Percentiles rank a stretch among this genome's conserved stretches.
Evolutionary conservation across 2,113 vertebrate genomes (phyloP).

Genomic region (Uria lomvia): DNA sequence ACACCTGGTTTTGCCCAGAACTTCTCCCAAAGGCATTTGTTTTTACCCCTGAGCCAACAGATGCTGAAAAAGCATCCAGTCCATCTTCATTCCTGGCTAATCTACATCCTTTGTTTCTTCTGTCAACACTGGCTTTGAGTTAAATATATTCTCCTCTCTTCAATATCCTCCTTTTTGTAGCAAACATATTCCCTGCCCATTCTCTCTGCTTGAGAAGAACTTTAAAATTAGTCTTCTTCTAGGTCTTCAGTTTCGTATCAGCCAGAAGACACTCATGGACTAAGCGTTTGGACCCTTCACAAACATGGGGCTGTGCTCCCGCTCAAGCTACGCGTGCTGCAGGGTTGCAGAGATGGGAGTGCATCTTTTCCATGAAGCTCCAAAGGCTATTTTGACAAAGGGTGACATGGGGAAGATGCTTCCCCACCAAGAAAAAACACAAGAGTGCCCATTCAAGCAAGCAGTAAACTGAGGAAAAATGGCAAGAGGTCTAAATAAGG

Average conservation of each 20-base stretch:
- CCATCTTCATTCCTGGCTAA: not conserved
- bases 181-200: not conserved
- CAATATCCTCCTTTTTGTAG: not conserved
- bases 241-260: not conserved
- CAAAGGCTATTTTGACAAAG: not conserved
- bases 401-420: not conserved
- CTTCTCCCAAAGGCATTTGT: not conserved
- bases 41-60: not conserved
- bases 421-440: not conserved
- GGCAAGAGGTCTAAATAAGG: not conserved
- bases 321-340: accelerated
- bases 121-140: not conserved
- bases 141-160: not conserved
- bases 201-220: not conserved
- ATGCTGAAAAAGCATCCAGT: not conserved
- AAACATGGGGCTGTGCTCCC: not conserved
- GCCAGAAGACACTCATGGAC: not conserved
- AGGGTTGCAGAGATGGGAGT: not conserved
- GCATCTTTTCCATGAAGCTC: not conserved
- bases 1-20: not conserved
- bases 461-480: not conserved
- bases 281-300: not conserved
- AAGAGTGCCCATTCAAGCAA: not conserved
- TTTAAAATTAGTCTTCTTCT: not conserved
- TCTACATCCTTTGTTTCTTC: not conserved